Conservation (phyloP, 2,113 vertebrate genomes). For the Panthera uncia region DNA sequence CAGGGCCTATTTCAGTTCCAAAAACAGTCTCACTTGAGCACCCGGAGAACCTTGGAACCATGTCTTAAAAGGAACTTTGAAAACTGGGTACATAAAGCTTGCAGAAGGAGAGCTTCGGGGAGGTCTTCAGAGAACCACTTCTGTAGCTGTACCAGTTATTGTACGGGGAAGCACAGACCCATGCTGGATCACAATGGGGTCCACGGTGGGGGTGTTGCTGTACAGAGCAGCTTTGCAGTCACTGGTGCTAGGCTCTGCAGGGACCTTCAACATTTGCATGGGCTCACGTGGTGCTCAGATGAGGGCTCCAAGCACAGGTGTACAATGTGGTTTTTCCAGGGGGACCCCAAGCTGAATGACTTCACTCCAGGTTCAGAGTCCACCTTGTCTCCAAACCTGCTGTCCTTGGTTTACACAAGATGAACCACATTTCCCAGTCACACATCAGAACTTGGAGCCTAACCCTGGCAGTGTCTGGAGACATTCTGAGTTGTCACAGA, state of each 20-base stretch:
- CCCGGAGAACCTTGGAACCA: neutral
- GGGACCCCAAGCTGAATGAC: neutral
- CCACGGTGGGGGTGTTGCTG: accelerated
- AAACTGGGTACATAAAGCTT: neutral
- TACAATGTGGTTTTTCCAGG: neutral
- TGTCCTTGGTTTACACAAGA: neutral
- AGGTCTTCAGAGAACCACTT: neutral
- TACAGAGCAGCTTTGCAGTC: neutral
- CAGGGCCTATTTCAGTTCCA: neutral
- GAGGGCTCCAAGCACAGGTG: neutral
- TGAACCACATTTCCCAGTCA: too few species aligned
- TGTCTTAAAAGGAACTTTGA: neutral
- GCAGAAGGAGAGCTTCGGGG: neutral
- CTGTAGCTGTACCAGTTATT: accelerated
- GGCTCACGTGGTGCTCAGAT: neutral
- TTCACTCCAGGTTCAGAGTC: neutral
- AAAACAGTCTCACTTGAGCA: neutral
- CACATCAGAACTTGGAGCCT: neutral
- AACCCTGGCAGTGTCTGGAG: neutral
- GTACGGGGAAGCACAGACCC: accelerated
- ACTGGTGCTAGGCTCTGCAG: too few species aligned
- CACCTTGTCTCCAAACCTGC: neutral
- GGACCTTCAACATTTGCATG: neutral
- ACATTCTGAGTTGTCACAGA: neutral
- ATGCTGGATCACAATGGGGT: neutral